These are phyloP conservation scores for Margarornis squamiger DNA, from an alignment of 2,797 vertebrate species.

Conservation along the genomic window DNA sequence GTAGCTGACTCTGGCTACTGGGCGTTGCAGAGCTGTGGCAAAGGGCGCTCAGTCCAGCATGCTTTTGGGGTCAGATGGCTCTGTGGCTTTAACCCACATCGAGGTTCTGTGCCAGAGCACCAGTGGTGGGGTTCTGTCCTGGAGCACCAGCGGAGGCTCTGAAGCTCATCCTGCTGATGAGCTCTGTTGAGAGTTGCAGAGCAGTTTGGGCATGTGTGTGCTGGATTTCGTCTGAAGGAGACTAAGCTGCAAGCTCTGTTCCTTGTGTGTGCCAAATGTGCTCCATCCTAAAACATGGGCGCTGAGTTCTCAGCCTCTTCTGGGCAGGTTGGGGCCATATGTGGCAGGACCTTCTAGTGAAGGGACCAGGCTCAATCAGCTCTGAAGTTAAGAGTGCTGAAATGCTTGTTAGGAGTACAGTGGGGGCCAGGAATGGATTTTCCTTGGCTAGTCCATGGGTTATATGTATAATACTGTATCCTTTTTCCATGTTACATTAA, in stretches of 20 bases:
- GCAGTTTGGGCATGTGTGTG: neutral
- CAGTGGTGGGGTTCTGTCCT: neutral
- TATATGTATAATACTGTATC: rapidly evolving
- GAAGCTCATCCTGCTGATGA: neutral
- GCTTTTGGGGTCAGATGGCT: neutral
- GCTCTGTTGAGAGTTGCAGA: rapidly evolving
- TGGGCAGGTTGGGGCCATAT: neutral
- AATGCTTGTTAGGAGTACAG: neutral
- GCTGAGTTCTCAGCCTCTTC: rapidly evolving
- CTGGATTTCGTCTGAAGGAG: neutral
- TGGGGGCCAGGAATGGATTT: neutral
- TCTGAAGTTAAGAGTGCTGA: neutral
- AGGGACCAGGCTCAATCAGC: neutral
- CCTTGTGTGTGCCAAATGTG: neutral
- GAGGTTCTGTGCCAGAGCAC: neutral
- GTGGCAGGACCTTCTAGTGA: neutral
- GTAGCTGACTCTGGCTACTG: neutral
- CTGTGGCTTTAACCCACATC: rapidly evolving
- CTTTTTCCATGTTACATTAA: neutral
- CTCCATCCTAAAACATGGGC: rapidly evolving
- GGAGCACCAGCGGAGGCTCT: neutral
- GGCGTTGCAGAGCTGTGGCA: neutral
- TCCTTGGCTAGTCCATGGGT: neutral
- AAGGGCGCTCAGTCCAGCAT: rapidly evolving
- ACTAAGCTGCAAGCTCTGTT: neutral